Evolutionary conservation across 1,140 invertebrate species (phyloP), one percentile per base, ranked within the genome.

Genomic region (Amphibalanus amphitrite): DNA sequence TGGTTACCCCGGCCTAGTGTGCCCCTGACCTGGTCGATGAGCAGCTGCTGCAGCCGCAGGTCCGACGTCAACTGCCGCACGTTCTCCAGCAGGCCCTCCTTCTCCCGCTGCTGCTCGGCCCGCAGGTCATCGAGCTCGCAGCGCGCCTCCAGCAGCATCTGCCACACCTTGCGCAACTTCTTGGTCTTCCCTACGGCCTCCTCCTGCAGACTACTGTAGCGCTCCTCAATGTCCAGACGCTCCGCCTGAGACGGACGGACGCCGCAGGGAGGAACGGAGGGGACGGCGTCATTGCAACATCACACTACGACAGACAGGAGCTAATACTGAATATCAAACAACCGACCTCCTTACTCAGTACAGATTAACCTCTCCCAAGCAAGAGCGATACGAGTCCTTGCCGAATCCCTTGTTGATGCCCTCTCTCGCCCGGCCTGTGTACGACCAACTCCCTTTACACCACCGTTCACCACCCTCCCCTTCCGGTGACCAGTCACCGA

Each of bases 31-130:
- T 65, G 88, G 79, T 97, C 84, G 73, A 89, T 87, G 23, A 88
- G 78, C 0, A 93, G 80, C 79, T 93, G 92, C 72, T 95, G 92
- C 0, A 97, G 82, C 73, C 93, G 90, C n/a, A 97, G 82, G 81
- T 99, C 95, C 70, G 92, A 82, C 64, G 89, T 89, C 6, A 98
- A 85, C 69, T 93, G 89, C 15, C 94, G 80, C 20, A 98, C 89
- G 75, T 92, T 93, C 78, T 98, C 95, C 71, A 97, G 82, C 33
- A 98, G 85, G 28, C 91, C 92, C 80, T 98, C 95, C 87, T 95
- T 95, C 82, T 98, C 95, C 70, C 93, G 81, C 81, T 97, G 94
- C 78, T 98, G 93, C 78, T 99, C 97, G 74, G 92, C 86, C 77
- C 93, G 88, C 73, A 95, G 85, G 81, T 97, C 94, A 3, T 87